Conservation (phyloP, 2,888 invertebrate species). For the Torymus tubicola region DNA sequence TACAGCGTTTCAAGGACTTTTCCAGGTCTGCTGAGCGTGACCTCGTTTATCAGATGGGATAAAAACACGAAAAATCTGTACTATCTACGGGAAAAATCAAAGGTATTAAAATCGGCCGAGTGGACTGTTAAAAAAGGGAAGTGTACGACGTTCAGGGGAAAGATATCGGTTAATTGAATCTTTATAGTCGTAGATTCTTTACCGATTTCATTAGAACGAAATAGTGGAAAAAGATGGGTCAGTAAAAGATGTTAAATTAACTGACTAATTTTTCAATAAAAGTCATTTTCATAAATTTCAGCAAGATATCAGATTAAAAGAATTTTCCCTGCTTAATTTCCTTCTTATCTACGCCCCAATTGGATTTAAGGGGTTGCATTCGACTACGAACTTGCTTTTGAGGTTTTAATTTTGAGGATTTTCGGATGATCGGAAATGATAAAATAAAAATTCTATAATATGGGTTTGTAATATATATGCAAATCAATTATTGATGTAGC, state of each 20-base stretch:
- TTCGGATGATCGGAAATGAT: no score
- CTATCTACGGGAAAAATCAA: not conserved
- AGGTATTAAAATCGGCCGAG: conserved; percentile 23
- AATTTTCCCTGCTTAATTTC: not conserved
- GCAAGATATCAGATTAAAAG: not conserved
- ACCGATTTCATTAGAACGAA: not conserved
- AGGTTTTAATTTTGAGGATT: no score
- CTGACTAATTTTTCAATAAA: not conserved
- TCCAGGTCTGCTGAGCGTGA: not conserved
- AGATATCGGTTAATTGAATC: conserved; percentile 3
- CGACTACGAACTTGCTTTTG: no score
- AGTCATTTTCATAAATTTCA: conserved; percentile 5
- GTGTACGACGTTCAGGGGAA: not conserved
- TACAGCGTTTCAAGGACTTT: not conserved
- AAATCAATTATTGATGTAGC: no score
- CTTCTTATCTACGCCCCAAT: not conserved
- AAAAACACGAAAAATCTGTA: conserved; percentile 43
- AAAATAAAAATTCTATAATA: no score
- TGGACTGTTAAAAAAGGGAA: not conserved
- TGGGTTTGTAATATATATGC: no score
- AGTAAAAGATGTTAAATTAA: not conserved
- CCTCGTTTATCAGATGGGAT: conserved; percentile 28
- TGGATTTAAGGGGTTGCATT: not conserved
- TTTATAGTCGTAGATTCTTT: not conserved
- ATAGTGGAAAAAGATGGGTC: not conserved